phyloP scores from a whole-genome alignment of 2,797 vertebrate species.

The Cuculus canorus region DNA sequence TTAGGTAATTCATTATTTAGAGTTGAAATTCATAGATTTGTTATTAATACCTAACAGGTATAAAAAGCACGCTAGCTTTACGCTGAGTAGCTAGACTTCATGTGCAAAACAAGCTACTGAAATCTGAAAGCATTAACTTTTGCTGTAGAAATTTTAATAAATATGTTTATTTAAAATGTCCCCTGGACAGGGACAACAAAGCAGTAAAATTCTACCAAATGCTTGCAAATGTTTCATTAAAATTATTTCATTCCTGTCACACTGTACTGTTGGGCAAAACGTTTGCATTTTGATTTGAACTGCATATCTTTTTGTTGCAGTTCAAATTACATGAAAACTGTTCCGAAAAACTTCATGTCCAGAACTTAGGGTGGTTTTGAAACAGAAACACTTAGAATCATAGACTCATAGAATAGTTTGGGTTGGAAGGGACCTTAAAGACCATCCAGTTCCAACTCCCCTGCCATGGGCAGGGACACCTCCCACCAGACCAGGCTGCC shows the following conservation, averaged over 20 bases:
- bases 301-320: background rate
- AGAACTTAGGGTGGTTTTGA: background rate
- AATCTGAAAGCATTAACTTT: background rate
- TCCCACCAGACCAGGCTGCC: too few species aligned
- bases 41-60: background rate
- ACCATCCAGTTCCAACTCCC: too few species aligned
- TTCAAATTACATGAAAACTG: background rate
- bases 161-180: background rate
- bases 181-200: background rate
- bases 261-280: background rate
- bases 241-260: background rate
- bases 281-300: background rate
- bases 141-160: background rate
- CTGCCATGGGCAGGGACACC: too few species aligned
- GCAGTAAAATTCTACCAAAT: background rate
- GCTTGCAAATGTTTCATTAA: background rate
- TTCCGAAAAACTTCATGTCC: rapidly evolving
- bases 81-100: background rate
- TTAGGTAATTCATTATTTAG: too few species aligned
- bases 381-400: background rate
- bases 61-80: background rate
- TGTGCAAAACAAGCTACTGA: background rate
- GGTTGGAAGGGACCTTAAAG: too few species aligned
- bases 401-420: background rate
- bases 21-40: background rate